Evolutionary conservation across 30 jellyfish, hydroid and myxozoan species (phyloP), one percentile per base, ranked within the genome.

Genomic region (Hydractinia echinata): DNA sequence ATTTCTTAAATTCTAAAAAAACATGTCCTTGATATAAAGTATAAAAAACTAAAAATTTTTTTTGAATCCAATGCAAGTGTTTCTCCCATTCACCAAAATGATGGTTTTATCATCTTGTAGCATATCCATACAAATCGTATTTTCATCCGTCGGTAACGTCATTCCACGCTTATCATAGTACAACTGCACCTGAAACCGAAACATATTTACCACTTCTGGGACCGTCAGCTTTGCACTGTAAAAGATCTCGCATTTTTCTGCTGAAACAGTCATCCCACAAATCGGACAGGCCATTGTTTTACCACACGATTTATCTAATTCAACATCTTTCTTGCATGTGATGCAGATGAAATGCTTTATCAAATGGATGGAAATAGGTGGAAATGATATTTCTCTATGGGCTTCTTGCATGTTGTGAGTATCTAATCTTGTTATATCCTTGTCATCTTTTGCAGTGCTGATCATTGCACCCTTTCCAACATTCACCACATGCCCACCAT

Each of bases 41-140:
- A n/a, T n/a, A n/a, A n/a, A n/a, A n/a, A n/a, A n/a, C n/a, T n/a
- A n/a, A 56, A 56, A n/a, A 9, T 56, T 9, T 56, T 56, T 10
- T 56, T 56, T 56, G 68, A 56, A 56, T 9, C 68, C 68, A 56
- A n/a, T 56, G 68, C 68, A 56, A n/a, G 68, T 56, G 68, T 9
- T 9, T 56, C 68, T 56, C 10, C 68, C n/a, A n/a, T 56, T 56
- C n/a, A n/a, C n/a, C 10, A 56, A 9, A 9, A 56, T 56, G 68
- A 56, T n/a, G 10, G 68, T 56, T n/a, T 56, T 56, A 9, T 56
- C 68, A 56, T 56, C 68, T 56, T 56, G 68, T 9, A 56, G 68
- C 68, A 56, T 9, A 56, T 56, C 68, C n/a, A n/a, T 9, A 56
- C 68, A 56, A 9, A 56, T 56, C n/a, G 10, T n/a, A 56, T 56